Percentiles rank a stretch among this genome's conserved stretches.
phyloP scores from a whole-genome alignment of 2,797 vertebrate genomes.

The Graptemys geographica region DNA sequence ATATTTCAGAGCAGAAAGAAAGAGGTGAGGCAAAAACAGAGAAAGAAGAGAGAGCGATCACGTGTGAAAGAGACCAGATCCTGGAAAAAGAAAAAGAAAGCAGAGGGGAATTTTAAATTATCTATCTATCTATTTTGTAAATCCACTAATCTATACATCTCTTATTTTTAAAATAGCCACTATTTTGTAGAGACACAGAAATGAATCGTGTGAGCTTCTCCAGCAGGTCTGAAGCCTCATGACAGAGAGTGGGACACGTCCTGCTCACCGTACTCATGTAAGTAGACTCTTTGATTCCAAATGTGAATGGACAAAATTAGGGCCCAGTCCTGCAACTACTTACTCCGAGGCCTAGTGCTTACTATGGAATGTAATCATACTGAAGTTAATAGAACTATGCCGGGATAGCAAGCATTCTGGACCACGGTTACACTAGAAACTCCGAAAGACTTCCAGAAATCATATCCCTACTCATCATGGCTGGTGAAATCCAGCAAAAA shows the following conservation, averaged over 20 bases:
- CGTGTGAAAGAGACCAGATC: too few species aligned
- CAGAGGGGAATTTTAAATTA: neutral
- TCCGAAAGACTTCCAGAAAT: neutral
- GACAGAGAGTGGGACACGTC: neutral
- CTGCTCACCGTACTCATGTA: neutral
- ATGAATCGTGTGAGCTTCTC: neutral
- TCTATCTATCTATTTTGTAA: neutral
- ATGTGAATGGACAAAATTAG: neutral
- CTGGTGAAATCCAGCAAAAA: neutral
- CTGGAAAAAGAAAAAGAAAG: neutral
- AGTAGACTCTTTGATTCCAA: neutral
- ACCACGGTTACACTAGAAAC: neutral
- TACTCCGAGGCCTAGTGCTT: neutral
- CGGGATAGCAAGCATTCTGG: neutral
- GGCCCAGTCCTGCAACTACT: neutral
- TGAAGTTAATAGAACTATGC: neutral
- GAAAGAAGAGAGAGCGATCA: too few species aligned
- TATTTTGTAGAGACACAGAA: neutral
- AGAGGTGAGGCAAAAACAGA: neutral
- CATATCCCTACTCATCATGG: neutral
- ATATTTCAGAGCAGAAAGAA: neutral
- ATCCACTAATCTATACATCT: neutral
- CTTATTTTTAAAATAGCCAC: neutral
- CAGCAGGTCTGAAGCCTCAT: neutral
- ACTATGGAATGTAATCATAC: neutral